Base-by-base conservation (phyloP, 1,140 invertebrate species). In the Heterodera schachtii region DNA sequence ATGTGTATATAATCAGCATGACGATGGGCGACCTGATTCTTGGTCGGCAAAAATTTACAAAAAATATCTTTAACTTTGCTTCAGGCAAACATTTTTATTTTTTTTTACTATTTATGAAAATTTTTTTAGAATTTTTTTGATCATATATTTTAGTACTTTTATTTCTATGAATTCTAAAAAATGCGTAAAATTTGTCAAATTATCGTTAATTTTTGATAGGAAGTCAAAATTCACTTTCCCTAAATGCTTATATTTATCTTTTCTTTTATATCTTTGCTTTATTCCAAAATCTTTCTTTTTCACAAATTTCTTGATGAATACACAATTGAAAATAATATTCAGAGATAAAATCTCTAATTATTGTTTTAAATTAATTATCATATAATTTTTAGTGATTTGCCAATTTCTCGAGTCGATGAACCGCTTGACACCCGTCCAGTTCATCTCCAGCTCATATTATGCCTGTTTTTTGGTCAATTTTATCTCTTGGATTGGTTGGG, bases 1-100 rank as follows among this genome's bases (percentile, higher is more conserved):
- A 78, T 21, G 19, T 78, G 11, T 78, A 78, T 21, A 78, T 78
- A 31, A 78, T 78, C 70, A 78, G 77, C 70, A 78, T 78, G 77
- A 78, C 77, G 13, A 70, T 69, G 47, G 77, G 49, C 49, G 77
- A 78, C 69, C 70, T 78, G 47, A 13, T 69, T 69, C 52, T 66
- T 69, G 77, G 77, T 78, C 31, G 69, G 57, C 16, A 4, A 41
- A 78, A 71, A 31, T 1, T 41, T 7, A 41, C 8, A 41, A 41
- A 71, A 13, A 41, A 11, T 46, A 16, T 13, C 5, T 52, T 13
- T 60, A 19, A 60, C 41, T 4, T 4, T 4, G 19, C 8, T 41
- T 7, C 13, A 41, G 9, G 7, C 69, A 6, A 71, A 71, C 8
- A 71, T 71, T 46, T 21, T 7, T 2, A 19, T 71, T 71, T 71